Conservation (phyloP, 2,113 vertebrate genomes). For the Festucalex cinctus region DNA sequence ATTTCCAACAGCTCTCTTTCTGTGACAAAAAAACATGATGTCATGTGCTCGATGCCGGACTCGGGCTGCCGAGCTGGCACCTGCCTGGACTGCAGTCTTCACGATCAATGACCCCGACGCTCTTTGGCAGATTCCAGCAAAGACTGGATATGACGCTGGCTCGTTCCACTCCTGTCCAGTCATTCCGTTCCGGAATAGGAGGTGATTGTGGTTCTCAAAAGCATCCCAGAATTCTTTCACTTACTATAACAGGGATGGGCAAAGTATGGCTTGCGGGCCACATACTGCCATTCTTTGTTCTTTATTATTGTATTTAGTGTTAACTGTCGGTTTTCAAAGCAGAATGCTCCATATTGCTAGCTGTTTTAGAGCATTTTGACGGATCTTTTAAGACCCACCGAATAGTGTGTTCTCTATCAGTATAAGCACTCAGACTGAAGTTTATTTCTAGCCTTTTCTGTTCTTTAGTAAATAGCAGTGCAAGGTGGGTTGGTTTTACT, state of each 20-base stretch:
- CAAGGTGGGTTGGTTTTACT: too few relatives aligned
- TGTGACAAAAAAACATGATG: slow-evolving; percentile 53
- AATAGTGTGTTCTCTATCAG: background rate
- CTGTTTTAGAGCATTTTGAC: too few relatives aligned
- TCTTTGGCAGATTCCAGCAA: slow-evolving; percentile 37
- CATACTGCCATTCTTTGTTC: background rate
- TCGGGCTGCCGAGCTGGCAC: slow-evolving; percentile 24
- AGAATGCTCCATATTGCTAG: too few relatives aligned
- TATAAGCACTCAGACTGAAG: background rate
- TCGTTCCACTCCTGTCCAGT: slow-evolving; percentile 54
- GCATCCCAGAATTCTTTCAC: slow-evolving; percentile 14
- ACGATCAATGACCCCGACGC: slow-evolving; percentile 41
- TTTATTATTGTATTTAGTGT: background rate
- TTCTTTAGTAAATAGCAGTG: background rate
- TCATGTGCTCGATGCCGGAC: slow-evolving; percentile 53
- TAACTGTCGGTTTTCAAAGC: too few relatives aligned
- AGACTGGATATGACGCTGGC: slow-evolving; percentile 43
- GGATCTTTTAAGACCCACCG: too few relatives aligned
- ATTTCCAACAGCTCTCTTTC: slow-evolving; percentile 62
- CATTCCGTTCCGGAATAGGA: slow-evolving; percentile 27
- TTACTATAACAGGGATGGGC: slow-evolving; percentile 17
- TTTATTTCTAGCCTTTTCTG: background rate
- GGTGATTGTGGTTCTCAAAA: slow-evolving; percentile 12
- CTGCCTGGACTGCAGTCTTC: slow-evolving; percentile 20
- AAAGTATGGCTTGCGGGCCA: background rate